These are phyloP conservation scores for Ophion slaviceki DNA, from an alignment of 2,888 invertebrate genomes.

Conservation along the genomic window DNA sequence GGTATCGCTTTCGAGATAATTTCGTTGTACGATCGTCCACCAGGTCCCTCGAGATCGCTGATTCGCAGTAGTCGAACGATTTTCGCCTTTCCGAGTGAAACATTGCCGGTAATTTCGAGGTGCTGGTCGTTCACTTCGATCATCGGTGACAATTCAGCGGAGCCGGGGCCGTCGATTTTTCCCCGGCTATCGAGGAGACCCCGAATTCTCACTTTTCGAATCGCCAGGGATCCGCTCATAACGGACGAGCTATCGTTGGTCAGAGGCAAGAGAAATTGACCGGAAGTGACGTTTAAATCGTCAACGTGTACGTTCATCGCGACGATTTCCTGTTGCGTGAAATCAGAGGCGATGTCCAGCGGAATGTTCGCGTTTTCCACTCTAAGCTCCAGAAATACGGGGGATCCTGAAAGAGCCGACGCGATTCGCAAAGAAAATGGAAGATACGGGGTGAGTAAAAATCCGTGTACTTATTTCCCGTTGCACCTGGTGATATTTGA, in stretches of 20 bases:
- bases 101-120: constrained; percentile 82
- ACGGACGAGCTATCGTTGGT: constrained; percentile 64
- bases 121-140: constrained; percentile 81
- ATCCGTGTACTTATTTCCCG: background rate
- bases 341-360: constrained; percentile 68
- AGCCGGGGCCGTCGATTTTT: constrained; percentile 82
- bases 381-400: constrained; percentile 65
- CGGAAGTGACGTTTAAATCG: constrained; percentile 68
- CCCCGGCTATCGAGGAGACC: constrained; percentile 84
- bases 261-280: constrained; percentile 74
- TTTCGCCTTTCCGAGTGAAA: constrained; percentile 83
- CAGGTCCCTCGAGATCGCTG: constrained; percentile 76
- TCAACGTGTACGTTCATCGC: constrained; percentile 62
- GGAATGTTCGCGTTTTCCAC: constrained; percentile 61
- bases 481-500: background rate
- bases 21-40: constrained; percentile 76
- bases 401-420: constrained; percentile 65
- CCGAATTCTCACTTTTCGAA: constrained; percentile 70
- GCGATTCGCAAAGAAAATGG: background rate
- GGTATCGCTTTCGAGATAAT: constrained; percentile 79
- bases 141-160: constrained; percentile 83
- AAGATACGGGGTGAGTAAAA: too few species aligned
- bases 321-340: constrained; percentile 64
- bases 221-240: constrained; percentile 71
- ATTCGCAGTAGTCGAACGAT: constrained; percentile 82